Evolutionary conservation across 2,888 invertebrate species (phyloP).

Genomic region (Podotricha telesiphe): DNA sequence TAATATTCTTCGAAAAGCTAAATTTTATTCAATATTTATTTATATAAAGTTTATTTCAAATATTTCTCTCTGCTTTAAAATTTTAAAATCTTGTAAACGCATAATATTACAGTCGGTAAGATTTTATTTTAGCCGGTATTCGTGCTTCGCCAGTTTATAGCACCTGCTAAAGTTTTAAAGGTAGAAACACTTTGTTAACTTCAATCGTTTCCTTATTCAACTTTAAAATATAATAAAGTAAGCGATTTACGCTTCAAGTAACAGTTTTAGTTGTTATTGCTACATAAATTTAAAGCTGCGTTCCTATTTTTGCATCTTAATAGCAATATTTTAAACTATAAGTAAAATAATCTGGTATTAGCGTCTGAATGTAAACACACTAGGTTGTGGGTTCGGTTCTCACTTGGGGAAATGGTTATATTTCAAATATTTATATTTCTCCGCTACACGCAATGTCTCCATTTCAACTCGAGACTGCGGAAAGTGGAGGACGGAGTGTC

Average conservation of each 20-base stretch:
- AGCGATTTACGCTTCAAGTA: neutral
- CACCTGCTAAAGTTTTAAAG: conserved; percentile 22
- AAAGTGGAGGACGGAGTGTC: no score
- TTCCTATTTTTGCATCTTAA: neutral
- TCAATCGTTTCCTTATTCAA: neutral
- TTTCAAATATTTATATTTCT: no score
- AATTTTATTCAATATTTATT: no score
- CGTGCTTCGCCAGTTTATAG: conserved; percentile 19
- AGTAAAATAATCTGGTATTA: no score
- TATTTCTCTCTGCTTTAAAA: neutral
- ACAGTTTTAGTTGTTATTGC: neutral
- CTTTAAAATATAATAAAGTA: conserved; percentile 14
- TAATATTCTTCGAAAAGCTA: no score
- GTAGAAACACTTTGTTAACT: conserved; percentile 7
- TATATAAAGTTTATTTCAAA: neutral
- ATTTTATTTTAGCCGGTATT: conserved; percentile 19
- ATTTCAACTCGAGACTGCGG: no score
- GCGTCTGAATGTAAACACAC: no score
- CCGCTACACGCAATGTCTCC: no score
- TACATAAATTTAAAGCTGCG: neutral
- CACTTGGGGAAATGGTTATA: no score
- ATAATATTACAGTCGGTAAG: neutral
- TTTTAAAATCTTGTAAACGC: conserved; percentile 5
- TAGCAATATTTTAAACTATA: no score
- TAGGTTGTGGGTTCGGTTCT: no score